A percentile compares a stretch with the other conserved stretches of the same genome.
phyloP scores from a whole-genome alignment of 2,113 vertebrate genomes.

The Acanthisitta chloris region DNA sequence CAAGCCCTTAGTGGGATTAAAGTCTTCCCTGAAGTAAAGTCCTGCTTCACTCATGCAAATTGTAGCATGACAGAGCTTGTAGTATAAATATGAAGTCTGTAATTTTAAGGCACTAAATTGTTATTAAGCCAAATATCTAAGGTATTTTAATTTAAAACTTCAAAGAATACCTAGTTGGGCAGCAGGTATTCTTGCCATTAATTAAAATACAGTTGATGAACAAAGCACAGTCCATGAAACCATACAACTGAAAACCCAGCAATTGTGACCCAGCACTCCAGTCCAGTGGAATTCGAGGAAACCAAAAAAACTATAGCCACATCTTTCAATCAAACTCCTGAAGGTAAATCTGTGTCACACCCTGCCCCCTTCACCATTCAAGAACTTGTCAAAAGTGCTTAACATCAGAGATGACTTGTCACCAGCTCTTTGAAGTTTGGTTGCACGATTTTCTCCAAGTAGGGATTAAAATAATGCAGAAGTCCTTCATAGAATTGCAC shows the following conservation, averaged over 20 bases:
- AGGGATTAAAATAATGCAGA: background rate
- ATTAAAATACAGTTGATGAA: background rate
- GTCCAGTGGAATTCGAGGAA: background rate
- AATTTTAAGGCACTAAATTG: constrained; percentile 38
- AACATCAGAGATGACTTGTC: background rate
- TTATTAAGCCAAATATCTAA: constrained; percentile 35
- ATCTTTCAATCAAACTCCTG: background rate
- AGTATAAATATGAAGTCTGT: constrained; percentile 11
- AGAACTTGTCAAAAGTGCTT: background rate
- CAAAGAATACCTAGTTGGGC: constrained; percentile 25
- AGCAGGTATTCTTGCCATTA: constrained; percentile 30
- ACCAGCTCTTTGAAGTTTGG: background rate
- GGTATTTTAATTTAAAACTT: constrained; percentile 59
- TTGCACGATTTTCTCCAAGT: background rate
- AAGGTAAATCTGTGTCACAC: background rate
- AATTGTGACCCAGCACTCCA: background rate
- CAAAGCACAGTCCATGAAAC: background rate
- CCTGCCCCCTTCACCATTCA: background rate
- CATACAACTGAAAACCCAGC: background rate
- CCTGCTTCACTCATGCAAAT: background rate
- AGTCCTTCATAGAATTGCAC: background rate
- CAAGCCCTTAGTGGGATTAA: background rate
- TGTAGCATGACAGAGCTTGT: constrained; percentile 37
- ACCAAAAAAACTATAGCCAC: background rate
- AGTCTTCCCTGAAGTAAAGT: background rate